Evolutionary conservation across 1,140 invertebrate genomes (phyloP), one percentile per base, ranked within the genome.

Genomic region (Magallana ariakensis): DNA sequence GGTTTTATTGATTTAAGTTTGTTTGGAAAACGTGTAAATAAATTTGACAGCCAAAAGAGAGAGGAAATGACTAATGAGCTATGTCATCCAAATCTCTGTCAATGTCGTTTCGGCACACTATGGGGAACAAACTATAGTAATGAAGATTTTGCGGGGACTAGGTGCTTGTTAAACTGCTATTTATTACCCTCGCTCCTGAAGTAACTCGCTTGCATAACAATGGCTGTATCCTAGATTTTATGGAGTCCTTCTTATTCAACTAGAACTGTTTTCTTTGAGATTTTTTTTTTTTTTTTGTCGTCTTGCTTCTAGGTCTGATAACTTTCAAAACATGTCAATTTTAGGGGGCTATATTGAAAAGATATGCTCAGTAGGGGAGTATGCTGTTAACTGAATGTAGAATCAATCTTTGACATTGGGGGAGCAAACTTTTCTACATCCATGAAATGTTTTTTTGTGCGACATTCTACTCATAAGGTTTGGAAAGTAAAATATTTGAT

Each of bases 11-110:
- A 75, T 26, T 75, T 75, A 33, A n/a, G 15, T 60, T n/a, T 26
- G 66, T 22, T 75, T 19, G 33, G 66, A 75, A 75, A 75, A 13
- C 66, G 22, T 75, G 66, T 75, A 75, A 75, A 75, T 75, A 75
- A 26, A 75, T 75, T 19, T 75, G 66, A 75, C 66, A 75, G 66
- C 19, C 8, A 75, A 75, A 26, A 75, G 62, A 70, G 60, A 62
- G 66, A 75, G 66, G 66, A 75, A 75, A 75, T 75, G 66, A 75
- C 66, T 75, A 75, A 75, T 75, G 66, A 26, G 22, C 66, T 33
- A 26, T 75, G 66, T 75, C 66, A 75, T 46, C 66, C 22, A 75
- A 22, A 75, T 13, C 22, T 22, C 66, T 75, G 66, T 66, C 62
- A 75, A 22, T n/a, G 62, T 22, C 62, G 13, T 8, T 26, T 26